Evolutionary conservation across 2,888 invertebrate species (phyloP).

Genomic region (Drosophila melanosoma): DNA sequence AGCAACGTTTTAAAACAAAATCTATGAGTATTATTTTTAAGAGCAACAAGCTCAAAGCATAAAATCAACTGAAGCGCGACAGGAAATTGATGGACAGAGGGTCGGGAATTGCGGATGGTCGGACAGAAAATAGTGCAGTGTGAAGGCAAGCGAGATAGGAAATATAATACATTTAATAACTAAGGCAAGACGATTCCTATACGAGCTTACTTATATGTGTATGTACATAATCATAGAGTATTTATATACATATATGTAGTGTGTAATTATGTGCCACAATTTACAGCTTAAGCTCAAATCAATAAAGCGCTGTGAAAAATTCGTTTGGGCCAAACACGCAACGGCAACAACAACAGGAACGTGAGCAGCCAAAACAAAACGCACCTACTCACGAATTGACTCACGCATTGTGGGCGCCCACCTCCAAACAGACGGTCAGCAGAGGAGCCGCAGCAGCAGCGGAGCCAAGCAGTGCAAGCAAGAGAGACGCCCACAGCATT

Average conservation of each 20-base stretch:
- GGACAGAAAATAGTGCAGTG: slow-evolving; percentile 41
- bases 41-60: slow-evolving; percentile 21
- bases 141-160: slow-evolving; percentile 49
- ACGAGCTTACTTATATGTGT: slow-evolving; percentile 10
- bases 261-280: not conserved
- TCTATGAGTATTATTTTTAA: slow-evolving; percentile 19
- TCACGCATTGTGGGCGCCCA: slow-evolving; percentile 41
- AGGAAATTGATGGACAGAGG: slow-evolving; percentile 27
- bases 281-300: slow-evolving; percentile 42
- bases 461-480: slow-evolving; percentile 10
- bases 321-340: slow-evolving; percentile 46
- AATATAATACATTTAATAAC: slow-evolving; percentile 30
- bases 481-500: slow-evolving; percentile 27
- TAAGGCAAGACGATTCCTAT: slow-evolving; percentile 25
- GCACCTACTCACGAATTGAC: slow-evolving; percentile 20
- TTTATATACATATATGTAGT: not conserved
- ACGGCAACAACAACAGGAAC: slow-evolving; percentile 20
- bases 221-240: slow-evolving; percentile 5
- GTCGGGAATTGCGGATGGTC: slow-evolving; percentile 20
- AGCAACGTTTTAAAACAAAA: slow-evolving; percentile 3
- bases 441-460: slow-evolving; percentile 24
- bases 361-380: slow-evolving; percentile 43
- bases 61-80: slow-evolving; percentile 66
- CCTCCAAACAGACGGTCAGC: slow-evolving; percentile 15
- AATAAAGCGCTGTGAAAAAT: slow-evolving; percentile 27